Evolutionary conservation across 2,113 vertebrate species (phyloP).

Genomic region (Columbina picui): DNA sequence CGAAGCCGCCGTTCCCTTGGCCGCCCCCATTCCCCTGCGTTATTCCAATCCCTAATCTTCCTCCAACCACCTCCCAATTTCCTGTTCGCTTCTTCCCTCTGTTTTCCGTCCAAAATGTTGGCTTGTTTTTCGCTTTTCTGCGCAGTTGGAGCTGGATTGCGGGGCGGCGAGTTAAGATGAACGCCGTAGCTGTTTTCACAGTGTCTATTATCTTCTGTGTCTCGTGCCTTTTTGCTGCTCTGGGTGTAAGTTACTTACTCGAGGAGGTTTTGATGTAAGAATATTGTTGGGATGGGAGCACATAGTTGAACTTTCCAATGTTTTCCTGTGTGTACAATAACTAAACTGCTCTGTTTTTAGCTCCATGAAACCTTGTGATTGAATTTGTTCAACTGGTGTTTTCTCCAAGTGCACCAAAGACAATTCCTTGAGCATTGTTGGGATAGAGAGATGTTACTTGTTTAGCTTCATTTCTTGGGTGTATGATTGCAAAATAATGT

Average conservation of each 20-base stretch:
- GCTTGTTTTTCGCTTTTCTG: background rate
- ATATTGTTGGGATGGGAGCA: background rate
- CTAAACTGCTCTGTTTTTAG: background rate
- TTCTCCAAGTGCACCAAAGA: background rate
- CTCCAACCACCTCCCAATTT: conserved; percentile 30
- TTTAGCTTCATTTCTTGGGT: background rate
- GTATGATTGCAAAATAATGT: background rate
- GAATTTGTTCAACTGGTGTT: background rate
- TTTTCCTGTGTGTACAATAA: background rate
- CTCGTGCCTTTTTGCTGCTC: conserved; percentile 54
- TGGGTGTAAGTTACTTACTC: conserved; percentile 21
- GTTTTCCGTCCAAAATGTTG: background rate
- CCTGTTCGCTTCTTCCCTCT: conserved; percentile 21
- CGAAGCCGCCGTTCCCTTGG: background rate
- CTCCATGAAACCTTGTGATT: background rate
- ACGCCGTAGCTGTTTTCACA: conserved; percentile 38
- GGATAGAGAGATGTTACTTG: background rate
- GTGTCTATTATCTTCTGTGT: conserved; percentile 41
- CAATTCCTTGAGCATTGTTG: background rate
- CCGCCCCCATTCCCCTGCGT: background rate
- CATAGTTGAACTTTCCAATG: background rate
- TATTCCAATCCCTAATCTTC: conserved; percentile 43
- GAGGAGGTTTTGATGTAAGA: background rate
- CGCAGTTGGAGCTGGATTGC: background rate
- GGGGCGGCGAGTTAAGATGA: conserved; percentile 11